phyloP scores from a whole-genome alignment of 2,113 vertebrate species.

The Bambusicola thoracicus region DNA sequence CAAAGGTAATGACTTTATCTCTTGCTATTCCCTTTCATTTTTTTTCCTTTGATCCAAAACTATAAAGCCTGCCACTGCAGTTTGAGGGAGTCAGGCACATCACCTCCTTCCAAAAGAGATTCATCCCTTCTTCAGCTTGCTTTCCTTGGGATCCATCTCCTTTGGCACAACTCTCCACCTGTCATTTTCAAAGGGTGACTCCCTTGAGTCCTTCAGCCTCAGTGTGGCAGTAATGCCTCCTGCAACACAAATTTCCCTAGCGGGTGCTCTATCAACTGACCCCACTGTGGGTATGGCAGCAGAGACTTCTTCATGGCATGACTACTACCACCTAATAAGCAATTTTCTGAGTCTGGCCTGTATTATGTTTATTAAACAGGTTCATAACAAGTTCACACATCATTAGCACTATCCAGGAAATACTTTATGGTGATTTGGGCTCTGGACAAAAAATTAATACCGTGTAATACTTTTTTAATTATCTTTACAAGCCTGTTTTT shows the following conservation, averaged over 20 bases:
- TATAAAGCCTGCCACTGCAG: neutral
- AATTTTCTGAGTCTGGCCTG: neutral
- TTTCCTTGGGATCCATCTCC: neutral
- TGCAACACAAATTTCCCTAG: rapidly evolving
- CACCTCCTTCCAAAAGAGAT: neutral
- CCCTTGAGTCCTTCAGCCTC: neutral
- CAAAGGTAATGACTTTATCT: no score
- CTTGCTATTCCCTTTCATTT: neutral
- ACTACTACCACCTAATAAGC: rapidly evolving
- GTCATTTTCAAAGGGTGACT: neutral
- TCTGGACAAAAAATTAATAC: neutral
- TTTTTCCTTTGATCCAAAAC: neutral
- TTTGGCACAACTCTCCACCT: neutral
- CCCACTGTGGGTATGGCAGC: neutral
- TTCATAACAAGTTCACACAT: neutral
- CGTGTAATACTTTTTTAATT: neutral
- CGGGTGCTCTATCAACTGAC: rapidly evolving
- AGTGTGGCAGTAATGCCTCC: no score
- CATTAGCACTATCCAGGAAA: neutral
- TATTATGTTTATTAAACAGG: neutral
- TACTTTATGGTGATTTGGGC: neutral
- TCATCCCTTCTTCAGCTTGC: neutral
- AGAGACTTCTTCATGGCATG: rapidly evolving
- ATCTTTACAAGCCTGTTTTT: constrained; percentile 5
- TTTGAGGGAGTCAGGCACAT: neutral